These are phyloP conservation scores for Propithecus deckenii DNA, from an alignment of 2,797 vertebrate species.

Conservation along the genomic window DNA sequence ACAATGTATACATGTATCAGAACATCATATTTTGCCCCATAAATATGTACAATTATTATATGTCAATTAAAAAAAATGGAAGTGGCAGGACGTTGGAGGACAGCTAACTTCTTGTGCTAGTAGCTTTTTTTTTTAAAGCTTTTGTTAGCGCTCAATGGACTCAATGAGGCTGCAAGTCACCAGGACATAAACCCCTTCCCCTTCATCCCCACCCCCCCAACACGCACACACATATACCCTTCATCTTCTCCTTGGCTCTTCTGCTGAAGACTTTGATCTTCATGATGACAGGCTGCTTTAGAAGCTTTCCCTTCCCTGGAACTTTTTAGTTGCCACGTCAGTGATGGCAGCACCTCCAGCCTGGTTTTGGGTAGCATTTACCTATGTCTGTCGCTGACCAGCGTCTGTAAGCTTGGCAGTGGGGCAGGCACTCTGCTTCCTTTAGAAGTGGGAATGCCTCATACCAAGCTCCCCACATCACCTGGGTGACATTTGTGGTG, in stretches of 20 bases:
- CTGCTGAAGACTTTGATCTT: neutral
- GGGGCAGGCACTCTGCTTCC: slow-evolving; percentile 89
- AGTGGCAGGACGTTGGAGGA: neutral
- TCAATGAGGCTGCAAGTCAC: neutral
- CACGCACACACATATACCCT: too few species aligned
- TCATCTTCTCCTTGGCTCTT: neutral
- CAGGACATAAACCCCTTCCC: neutral
- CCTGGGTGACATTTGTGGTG: slow-evolving; percentile 89
- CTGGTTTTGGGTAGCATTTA: neutral
- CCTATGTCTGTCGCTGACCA: neutral
- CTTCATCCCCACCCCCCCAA: too few species aligned
- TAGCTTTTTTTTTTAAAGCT: neutral
- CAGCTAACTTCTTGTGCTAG: neutral
- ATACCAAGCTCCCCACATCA: slow-evolving; percentile 92
- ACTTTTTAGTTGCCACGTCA: neutral
- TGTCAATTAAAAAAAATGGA: neutral
- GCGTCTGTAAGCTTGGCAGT: slow-evolving; percentile 89
- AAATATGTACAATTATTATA: neutral
- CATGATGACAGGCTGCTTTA: neutral
- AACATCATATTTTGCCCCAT: neutral
- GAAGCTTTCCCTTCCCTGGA: neutral
- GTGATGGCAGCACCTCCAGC: neutral
- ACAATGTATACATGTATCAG: neutral
- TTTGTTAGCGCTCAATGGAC: neutral
- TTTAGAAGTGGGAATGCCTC: slow-evolving; percentile 92